These are phyloP conservation scores for Cryptophagus acutangulus DNA, from an alignment of 2,888 invertebrate species.

Conservation along the genomic window DNA sequence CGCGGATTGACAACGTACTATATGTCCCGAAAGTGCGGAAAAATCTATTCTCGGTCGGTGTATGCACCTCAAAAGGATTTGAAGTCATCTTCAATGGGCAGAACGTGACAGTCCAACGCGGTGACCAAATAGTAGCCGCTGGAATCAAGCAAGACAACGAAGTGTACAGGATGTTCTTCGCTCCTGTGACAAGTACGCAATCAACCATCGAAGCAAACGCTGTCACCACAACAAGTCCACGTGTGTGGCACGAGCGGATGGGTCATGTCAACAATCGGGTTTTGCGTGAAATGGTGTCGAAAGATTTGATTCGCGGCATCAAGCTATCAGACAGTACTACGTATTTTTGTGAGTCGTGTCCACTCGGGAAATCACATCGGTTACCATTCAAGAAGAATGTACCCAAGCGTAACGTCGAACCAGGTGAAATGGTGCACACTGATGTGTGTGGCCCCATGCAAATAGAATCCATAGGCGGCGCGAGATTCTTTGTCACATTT, in stretches of 20 bases:
- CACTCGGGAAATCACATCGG: neutral
- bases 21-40: slow-evolving; percentile 36
- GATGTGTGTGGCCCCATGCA: slow-evolving; percentile 14
- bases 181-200: no score
- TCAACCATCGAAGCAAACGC: slow-evolving; percentile 21
- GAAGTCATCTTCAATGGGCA: slow-evolving; percentile 26
- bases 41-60: slow-evolving; percentile 40
- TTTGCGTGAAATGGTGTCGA: slow-evolving; percentile 10
- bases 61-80: slow-evolving; percentile 29
- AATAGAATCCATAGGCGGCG: slow-evolving; percentile 16
- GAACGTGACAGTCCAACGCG: slow-evolving; percentile 20
- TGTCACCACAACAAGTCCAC: neutral
- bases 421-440: slow-evolving; percentile 1
- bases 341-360: slow-evolving; percentile 8
- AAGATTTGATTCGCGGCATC: slow-evolving; percentile 7
- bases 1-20: slow-evolving; percentile 25
- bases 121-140: no score
- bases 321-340: slow-evolving; percentile 6
- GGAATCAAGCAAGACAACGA: no score
- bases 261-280: slow-evolving; percentile 14
- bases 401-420: slow-evolving; percentile 1
- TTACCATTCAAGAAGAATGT: neutral
- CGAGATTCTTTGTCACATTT: slow-evolving; percentile 18
- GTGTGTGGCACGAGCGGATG: slow-evolving; percentile 15
- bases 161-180: slow-evolving; percentile 25